A percentile compares a stretch with the other conserved stretches of the same genome.
These are phyloP conservation scores for Scolanthus callimorphus DNA, from an alignment of 92 coral and sea anemone genomes.

Conservation along the genomic window DNA sequence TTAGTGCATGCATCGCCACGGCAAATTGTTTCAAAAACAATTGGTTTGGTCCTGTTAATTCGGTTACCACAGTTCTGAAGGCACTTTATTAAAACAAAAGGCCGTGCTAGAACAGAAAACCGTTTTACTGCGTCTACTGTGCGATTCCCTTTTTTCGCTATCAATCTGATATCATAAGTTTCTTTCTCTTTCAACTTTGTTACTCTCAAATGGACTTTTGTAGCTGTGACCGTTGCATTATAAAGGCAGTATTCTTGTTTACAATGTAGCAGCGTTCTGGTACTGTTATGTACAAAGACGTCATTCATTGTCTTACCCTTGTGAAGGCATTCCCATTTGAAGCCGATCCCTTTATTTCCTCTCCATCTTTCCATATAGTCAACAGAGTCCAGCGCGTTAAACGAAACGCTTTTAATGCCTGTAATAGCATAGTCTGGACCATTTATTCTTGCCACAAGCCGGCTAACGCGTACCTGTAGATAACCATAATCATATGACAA, in stretches of 20 bases:
- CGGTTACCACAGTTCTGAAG: neutral
- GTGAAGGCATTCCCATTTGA: slow-evolving; percentile 28
- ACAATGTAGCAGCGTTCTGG: neutral
- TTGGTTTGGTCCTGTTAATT: neutral
- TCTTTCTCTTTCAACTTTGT: neutral
- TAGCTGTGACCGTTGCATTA: no score
- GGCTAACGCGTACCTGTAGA: slow-evolving; percentile 5
- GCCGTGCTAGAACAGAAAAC: no score
- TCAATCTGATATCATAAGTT: neutral
- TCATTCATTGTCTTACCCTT: neutral
- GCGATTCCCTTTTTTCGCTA: neutral
- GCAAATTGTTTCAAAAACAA: neutral
- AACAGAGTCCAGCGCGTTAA: slow-evolving; percentile 27
- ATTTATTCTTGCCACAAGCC: slow-evolving; percentile 11
- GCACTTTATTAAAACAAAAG: no score
- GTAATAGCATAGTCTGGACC: slow-evolving; percentile 20
- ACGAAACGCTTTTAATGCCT: slow-evolving; percentile 16
- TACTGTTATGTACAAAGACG: neutral
- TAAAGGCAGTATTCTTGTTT: no score
- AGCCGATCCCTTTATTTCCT: slow-evolving; percentile 12
- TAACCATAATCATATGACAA: slow-evolving; percentile 18
- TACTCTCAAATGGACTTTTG: no score
- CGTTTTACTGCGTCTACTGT: no score
- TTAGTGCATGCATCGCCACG: neutral
- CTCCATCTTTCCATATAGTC: slow-evolving; percentile 9